Evolutionary conservation across 2,113 vertebrate genomes (phyloP).

Genomic region (Phalacrocorax pelagicus): DNA sequence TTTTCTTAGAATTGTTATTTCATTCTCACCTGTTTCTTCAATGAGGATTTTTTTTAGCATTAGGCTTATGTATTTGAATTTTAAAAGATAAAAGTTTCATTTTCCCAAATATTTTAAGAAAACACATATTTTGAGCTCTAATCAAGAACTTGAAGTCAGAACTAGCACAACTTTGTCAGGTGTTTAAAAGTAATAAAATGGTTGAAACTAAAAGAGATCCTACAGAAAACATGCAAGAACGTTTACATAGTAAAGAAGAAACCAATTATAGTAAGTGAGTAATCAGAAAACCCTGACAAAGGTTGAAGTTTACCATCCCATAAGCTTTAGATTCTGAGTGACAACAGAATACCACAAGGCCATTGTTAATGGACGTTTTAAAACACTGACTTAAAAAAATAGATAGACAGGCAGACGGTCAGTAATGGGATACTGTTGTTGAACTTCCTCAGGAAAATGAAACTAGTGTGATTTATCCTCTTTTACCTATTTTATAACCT

Average conservation of each 20-base stretch:
- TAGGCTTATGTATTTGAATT: neutral
- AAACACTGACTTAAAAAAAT: neutral
- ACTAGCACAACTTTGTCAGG: neutral
- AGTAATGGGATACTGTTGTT: neutral
- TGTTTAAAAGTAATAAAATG: neutral
- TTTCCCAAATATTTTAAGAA: neutral
- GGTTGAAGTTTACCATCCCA: neutral
- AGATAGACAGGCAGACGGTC: neutral
- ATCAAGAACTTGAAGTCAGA: neutral
- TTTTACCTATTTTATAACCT: neutral
- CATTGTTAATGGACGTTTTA: neutral
- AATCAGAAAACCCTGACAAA: neutral
- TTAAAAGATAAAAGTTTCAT: neutral
- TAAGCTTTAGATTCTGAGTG: neutral
- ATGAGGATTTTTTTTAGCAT: neutral
- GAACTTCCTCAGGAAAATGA: neutral
- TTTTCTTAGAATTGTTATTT: neutral
- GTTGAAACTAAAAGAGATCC: neutral
- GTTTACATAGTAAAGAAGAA: neutral
- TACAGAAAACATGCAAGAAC: neutral
- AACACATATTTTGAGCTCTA: neutral
- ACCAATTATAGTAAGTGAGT: neutral
- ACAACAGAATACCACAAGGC: neutral
- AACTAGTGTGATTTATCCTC: neutral
- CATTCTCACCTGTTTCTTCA: neutral